Base-by-base conservation (phyloP, 2,797 vertebrate species). In the Hydrolagus colliei region DNA sequence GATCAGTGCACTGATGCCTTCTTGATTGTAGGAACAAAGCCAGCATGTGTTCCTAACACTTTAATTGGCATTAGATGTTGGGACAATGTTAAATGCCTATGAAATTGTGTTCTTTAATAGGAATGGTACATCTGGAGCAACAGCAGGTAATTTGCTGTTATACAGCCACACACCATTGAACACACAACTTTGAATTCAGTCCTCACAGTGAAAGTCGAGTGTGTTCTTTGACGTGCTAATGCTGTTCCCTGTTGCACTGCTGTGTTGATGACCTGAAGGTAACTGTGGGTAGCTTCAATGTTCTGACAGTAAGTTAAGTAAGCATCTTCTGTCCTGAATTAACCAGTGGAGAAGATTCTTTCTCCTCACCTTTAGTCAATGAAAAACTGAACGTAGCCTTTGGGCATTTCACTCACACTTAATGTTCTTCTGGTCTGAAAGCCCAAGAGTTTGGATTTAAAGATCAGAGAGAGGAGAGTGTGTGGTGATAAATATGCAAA, bases 21-120 rank as follows among this genome's bases (percentile, higher is more conserved):
- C 59, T 59, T 77, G 75, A 41, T 10, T 61, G 52, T 61, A 77
- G 20, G 20, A 77, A 77, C 75, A 80, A 91, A 91, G 87, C 87
- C 76, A 88, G 13, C 62, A 86, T 76, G 87, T 87, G 87, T 87
- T 63, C 86, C 90, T 86, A 91, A 87, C 87, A 86, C 87, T 91
- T 86, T 90, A 91, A 91, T 92, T 90, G 91, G 87, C 86, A 90
- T 86, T 89, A 89, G 89, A 90, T 92, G 88, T 91, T 92, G 88
- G 90, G 91, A 88, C 89, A 88, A 88, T 89, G 90, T 90, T 91
- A 91, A 92, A 92, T 90, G 89, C 87, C 88, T 91, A 88, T 91
- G 89, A 92, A 93, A 93, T 90, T 91, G 85, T 87, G 88, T 91
- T 91, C 90, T 90, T 92, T 86, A 86, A 88, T 89, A 90, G 90